Percentiles rank a stretch among this genome's conserved stretches.
Evolutionary conservation across 1,140 invertebrate species (phyloP).

Genomic region (Dufourea novaeangliae): DNA sequence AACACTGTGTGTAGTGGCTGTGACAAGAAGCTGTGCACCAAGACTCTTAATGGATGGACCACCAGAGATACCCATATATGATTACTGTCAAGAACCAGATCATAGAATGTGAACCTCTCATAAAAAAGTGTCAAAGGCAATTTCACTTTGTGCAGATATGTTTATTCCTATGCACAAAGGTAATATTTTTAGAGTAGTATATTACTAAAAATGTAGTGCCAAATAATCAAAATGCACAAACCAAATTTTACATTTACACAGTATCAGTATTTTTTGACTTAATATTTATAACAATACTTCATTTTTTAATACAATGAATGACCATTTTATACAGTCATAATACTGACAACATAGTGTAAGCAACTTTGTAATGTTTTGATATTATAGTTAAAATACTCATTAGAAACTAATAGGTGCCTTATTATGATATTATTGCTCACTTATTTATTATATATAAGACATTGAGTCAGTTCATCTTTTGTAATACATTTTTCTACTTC

Average conservation of each 20-base stretch:
- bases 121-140: not conserved
- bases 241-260: constrained; percentile 17
- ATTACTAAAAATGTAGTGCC: constrained; percentile 17
- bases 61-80: constrained; percentile 73
- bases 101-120: constrained; percentile 34
- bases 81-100: constrained; percentile 70
- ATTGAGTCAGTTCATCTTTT: constrained; percentile 24
- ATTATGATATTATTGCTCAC: constrained; percentile 39
- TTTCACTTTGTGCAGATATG: constrained; percentile 18
- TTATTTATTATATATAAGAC: constrained; percentile 51
- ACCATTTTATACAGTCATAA: constrained; percentile 30
- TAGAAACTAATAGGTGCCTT: constrained; percentile 47
- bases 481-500: constrained; percentile 34
- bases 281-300: constrained; percentile 35
- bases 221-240: constrained; percentile 19
- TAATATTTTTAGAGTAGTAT: constrained; percentile 38
- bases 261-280: constrained; percentile 43
- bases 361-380: constrained; percentile 22
- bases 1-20: constrained; percentile 70
- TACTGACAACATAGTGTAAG: constrained; percentile 11
- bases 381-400: constrained; percentile 34
- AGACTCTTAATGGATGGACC: constrained; percentile 59
- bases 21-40: constrained; percentile 68
- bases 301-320: constrained; percentile 22
- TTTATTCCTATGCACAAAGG: constrained; percentile 12